These are phyloP conservation scores for Burhinus bistriatus DNA, from an alignment of 2,113 vertebrate species.

Conservation along the genomic window DNA sequence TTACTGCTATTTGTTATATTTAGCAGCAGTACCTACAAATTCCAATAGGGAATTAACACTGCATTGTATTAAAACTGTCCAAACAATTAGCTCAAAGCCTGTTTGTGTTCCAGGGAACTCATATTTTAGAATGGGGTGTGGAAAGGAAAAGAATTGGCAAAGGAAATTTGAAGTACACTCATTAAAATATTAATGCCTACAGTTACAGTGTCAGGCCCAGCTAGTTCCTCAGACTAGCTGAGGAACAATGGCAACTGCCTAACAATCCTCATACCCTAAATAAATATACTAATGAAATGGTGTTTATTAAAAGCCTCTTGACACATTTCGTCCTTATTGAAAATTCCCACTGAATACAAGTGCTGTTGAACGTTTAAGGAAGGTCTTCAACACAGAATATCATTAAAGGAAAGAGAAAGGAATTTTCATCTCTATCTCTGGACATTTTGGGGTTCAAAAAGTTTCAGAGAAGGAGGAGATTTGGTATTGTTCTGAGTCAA, in stretches of 20 bases:
- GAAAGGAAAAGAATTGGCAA: slow-evolving; percentile 26
- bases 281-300: background rate
- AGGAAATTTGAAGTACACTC: background rate
- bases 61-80: background rate
- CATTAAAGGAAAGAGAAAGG: background rate
- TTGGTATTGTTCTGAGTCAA: slow-evolving; percentile 70
- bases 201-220: background rate
- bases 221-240: background rate
- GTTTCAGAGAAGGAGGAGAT: slow-evolving; percentile 31
- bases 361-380: background rate
- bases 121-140: slow-evolving; percentile 17
- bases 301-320: background rate
- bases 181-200: background rate
- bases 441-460: background rate
- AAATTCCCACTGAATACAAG: background rate
- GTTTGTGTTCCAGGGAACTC: background rate
- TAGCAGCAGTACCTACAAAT: background rate
- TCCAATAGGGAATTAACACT: background rate
- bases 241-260: background rate
- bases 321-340: background rate
- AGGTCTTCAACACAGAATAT: background rate
- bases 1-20: background rate
- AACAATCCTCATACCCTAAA: background rate
- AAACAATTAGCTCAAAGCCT: background rate
- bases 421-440: background rate